Conservation (phyloP, 1,140 invertebrate species). For the Drusus annulatus region DNA sequence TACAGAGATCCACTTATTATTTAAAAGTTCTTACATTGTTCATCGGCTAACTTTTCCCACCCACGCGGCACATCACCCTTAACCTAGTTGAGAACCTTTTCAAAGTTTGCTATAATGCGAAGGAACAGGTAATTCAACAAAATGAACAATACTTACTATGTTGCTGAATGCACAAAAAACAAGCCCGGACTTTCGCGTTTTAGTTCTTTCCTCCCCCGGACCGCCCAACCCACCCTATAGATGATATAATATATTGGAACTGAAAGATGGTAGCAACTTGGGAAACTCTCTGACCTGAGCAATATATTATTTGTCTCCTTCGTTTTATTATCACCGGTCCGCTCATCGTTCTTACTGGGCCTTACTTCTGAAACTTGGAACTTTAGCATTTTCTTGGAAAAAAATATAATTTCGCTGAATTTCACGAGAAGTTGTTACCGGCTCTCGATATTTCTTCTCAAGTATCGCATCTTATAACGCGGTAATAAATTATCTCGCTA, state of each 20-base stretch:
- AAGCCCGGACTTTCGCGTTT: constrained; percentile 43
- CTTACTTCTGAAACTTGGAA: constrained; percentile 17
- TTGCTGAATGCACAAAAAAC: constrained; percentile 57
- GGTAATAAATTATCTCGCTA: no score
- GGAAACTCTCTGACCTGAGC: constrained; percentile 56
- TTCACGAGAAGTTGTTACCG: not conserved
- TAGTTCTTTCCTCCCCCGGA: constrained; percentile 9
- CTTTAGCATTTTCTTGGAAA: constrained; percentile 4
- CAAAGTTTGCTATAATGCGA: constrained; percentile 54
- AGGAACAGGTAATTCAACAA: constrained; percentile 57
- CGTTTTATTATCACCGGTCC: constrained; percentile 52
- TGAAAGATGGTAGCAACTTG: constrained; percentile 53
- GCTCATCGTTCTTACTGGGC: constrained; percentile 37
- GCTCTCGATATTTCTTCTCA: not conserved
- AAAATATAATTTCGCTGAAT: constrained; percentile 11
- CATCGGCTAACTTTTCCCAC: constrained; percentile 36
- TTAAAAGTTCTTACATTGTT: constrained; percentile 48
- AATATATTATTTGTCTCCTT: constrained; percentile 57
- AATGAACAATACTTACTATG: constrained; percentile 44
- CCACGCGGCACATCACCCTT: constrained; percentile 44
- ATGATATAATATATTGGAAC: constrained; percentile 55
- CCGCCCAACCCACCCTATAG: constrained; percentile 19
- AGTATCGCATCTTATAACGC: no score
- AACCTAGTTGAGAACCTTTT: constrained; percentile 46
- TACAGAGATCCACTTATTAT: constrained; percentile 45